These are phyloP conservation scores for Megalonaias nervosa DNA, from an alignment of 1,140 invertebrate species.

Conservation along the genomic window DNA sequence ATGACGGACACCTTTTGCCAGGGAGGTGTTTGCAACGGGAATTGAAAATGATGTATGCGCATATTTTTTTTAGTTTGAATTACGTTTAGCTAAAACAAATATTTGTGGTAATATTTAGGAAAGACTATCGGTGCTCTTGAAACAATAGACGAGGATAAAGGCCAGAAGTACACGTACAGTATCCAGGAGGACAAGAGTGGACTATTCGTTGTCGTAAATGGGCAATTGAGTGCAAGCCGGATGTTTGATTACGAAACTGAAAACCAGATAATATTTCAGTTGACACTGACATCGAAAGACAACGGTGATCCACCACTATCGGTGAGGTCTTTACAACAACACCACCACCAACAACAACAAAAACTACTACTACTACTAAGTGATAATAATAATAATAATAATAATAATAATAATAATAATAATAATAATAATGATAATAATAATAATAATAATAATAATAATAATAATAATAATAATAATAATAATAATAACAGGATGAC, in stretches of 20 bases:
- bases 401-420: no score
- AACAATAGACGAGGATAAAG: constrained; percentile 49
- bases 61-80: not conserved
- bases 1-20: no score
- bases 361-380: no score
- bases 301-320: constrained; percentile 29
- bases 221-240: constrained; percentile 30
- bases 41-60: not conserved
- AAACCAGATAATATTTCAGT: constrained; percentile 26
- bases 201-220: constrained; percentile 41
- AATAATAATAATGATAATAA: not conserved
- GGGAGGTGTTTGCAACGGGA: not conserved
- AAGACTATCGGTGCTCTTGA: constrained; percentile 36
- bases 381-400: no score
- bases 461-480: no score
- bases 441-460: no score
- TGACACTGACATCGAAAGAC: constrained; percentile 46
- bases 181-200: constrained; percentile 42
- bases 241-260: constrained; percentile 53
- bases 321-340: constrained; percentile 25
- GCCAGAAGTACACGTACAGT: constrained; percentile 40
- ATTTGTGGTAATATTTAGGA: constrained; percentile 32
- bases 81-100: not conserved
- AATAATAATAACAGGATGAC: no score
- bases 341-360: not conserved